Evolutionary conservation across 2,113 vertebrate species (phyloP).

Genomic region (Gallinago undulata): DNA sequence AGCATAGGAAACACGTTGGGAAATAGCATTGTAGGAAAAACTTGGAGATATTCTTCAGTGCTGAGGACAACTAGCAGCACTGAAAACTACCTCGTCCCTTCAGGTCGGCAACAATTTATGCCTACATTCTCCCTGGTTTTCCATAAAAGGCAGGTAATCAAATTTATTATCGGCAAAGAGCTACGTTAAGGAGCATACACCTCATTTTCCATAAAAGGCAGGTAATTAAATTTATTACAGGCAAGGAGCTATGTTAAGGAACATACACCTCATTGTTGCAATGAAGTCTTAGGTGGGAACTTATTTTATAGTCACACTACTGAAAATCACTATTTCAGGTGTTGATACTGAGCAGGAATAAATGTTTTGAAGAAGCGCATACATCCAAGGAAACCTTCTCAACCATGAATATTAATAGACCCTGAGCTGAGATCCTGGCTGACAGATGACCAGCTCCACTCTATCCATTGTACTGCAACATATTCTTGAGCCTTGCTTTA

Average conservation of each 20-base stretch:
- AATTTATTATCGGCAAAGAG: neutral
- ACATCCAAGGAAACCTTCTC: neutral
- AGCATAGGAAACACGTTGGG: neutral
- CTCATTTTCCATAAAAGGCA: neutral
- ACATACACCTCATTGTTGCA: neutral
- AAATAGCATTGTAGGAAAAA: neutral
- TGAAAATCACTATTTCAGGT: neutral
- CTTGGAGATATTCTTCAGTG: neutral
- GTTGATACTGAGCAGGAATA: neutral
- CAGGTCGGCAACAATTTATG: neutral
- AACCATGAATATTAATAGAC: slow-evolving; percentile 1
- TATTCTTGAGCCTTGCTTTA: neutral
- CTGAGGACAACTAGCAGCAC: neutral
- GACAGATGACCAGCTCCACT: slow-evolving; percentile 12
- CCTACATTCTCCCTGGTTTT: neutral
- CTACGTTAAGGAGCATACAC: neutral
- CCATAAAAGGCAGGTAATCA: neutral
- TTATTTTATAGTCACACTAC: neutral
- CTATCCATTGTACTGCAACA: neutral
- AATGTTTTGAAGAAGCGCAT: neutral
- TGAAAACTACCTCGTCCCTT: neutral
- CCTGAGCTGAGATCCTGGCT: neutral
- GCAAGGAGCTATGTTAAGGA: neutral
- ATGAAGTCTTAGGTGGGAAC: neutral
- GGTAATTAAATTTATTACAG: neutral